Percentiles rank a stretch among this genome's conserved stretches.
These are phyloP conservation scores for Notoglanidium macrostoma DNA, from an alignment of 2,797 vertebrate species.

Conservation along the genomic window DNA sequence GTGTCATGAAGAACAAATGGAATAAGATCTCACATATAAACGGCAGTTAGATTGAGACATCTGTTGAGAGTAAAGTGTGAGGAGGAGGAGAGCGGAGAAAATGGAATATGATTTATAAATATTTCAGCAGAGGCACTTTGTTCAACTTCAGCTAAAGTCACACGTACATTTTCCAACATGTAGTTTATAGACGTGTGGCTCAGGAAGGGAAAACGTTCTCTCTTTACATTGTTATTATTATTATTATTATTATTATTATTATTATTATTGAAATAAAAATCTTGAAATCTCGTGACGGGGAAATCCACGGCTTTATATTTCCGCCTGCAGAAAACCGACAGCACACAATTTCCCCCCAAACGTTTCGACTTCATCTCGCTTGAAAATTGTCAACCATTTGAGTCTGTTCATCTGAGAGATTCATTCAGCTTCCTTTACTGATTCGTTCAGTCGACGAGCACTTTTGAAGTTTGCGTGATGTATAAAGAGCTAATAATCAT, in stretches of 20 bases:
- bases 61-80: conserved; percentile 21
- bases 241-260: conserved; percentile 16
- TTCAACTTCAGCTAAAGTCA: conserved; percentile 8
- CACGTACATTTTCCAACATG: background rate
- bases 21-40: conserved; percentile 25
- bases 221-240: background rate
- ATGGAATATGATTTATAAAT: conserved; percentile 25
- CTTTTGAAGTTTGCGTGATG: background rate
- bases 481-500: background rate
- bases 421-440: background rate
- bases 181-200: background rate
- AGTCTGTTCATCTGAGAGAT: background rate
- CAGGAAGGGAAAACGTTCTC: background rate
- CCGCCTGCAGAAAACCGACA: background rate
- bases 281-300: background rate
- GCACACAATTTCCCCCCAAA: background rate
- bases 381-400: background rate
- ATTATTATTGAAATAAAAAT: too few species aligned
- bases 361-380: background rate
- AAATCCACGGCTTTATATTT: background rate
- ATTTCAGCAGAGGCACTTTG: conserved; percentile 19
- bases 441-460: background rate
- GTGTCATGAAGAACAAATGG: conserved; percentile 24
- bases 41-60: conserved; percentile 31
- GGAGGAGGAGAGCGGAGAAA: background rate